Evolutionary conservation across 2,888 invertebrate species (phyloP), one percentile per base, ranked within the genome.

Genomic region (Drosophila tanythrix): DNA sequence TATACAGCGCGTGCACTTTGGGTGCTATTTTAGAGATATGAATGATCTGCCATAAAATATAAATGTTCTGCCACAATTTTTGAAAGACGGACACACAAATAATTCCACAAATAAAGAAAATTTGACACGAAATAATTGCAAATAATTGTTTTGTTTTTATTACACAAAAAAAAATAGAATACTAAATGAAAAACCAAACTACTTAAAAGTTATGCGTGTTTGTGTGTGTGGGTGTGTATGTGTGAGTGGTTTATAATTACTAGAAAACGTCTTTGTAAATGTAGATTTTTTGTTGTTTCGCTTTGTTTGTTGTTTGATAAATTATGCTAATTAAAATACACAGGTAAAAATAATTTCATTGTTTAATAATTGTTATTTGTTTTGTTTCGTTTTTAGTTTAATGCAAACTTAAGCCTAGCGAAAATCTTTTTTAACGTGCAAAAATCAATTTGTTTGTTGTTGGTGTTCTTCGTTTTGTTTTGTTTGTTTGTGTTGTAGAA

Each of bases 311-410:
- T 57, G 40, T 25, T 57, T 43, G 50, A 70, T 75, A 85, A 86
- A 89, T 86, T 86, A 86, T 80, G 80, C 85, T 86, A 86, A 88
- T 89, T 86, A 86, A 89, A 86, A 89, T 86, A 86, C 88, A 88
- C 90, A 85, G 90, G 88, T 85, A 89, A 88, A 89, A 85, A 89
- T 89, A 85, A 85, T 89, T 85, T 85, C 90, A 85, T 89, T 89
- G 74, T 89, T 88, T 81, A 74, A 88, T 88, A 85, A 80, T 84
- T 73, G 72, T 75, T 79, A 8, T 25, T 56, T 68, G 52, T 48
- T 64, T 70, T 58, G 15, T 11, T 55, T 55, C 18, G 53, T 51
- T 64, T 82, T 68, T 74, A 35, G 13, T 70, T 76, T 70, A 74
- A 66, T 73, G 74, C 57, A 62, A 83, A 87, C 84, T 74, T 89